Percentiles rank a stretch among this genome's conserved stretches.
These are phyloP conservation scores for Scolanthus callimorphus DNA, from an alignment of 92 coral and sea anemone genomes.

Conservation along the genomic window DNA sequence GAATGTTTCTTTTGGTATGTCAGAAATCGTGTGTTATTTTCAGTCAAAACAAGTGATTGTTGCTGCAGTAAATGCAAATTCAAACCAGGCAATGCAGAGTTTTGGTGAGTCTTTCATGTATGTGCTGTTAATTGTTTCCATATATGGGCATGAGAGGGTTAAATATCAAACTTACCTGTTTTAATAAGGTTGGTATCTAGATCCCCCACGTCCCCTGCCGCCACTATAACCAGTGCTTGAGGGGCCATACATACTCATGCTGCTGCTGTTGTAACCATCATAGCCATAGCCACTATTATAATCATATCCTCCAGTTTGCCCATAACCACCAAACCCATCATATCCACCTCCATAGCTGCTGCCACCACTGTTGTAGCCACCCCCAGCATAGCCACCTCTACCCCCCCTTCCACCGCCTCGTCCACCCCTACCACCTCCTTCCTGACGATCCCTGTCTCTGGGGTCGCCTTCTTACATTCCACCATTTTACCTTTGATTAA, in stretches of 20 bases:
- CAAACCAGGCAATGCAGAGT: too few species aligned
- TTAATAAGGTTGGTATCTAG: constrained; percentile 33
- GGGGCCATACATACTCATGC: constrained; percentile 5
- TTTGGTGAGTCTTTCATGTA: too few species aligned
- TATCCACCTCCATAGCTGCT: constrained; percentile 15
- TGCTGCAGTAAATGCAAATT: too few species aligned
- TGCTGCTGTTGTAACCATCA: constrained; percentile 12
- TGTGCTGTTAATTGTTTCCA: too few species aligned
- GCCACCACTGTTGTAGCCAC: constrained; percentile 8
- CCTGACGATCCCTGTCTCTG: constrained; percentile 33
- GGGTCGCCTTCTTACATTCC: constrained; percentile 76
- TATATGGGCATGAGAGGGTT: too few species aligned
- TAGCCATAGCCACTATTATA: neutral
- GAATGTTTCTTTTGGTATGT: too few species aligned
- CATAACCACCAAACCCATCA: constrained; percentile 12
- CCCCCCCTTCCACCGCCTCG: constrained; percentile 36
- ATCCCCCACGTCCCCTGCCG: constrained; percentile 18
- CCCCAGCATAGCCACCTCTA: constrained; percentile 22
- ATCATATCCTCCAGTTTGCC: constrained; percentile 9
- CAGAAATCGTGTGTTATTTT: too few species aligned
- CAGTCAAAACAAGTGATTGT: too few species aligned
- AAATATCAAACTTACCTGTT: neutral
- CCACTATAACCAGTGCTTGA: constrained; percentile 25
- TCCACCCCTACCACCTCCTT: constrained; percentile 33
- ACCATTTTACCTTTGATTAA: constrained; percentile 58